Percentiles rank a stretch among this genome's conserved stretches.
phyloP scores from a whole-genome alignment of 2,113 vertebrate species.

The Struthio camelus region DNA sequence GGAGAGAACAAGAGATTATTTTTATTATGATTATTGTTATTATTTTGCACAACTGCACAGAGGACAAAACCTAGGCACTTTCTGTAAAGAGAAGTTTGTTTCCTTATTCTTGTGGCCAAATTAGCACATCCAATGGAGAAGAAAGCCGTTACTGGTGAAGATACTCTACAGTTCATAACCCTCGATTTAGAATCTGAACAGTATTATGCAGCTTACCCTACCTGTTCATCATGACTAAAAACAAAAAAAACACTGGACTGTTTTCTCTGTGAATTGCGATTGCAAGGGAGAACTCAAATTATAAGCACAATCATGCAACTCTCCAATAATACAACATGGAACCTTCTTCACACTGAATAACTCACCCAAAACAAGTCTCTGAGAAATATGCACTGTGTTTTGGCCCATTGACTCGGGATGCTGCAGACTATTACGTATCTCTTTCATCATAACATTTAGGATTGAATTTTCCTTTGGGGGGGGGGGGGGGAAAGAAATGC shows the following conservation, averaged over 20 bases:
- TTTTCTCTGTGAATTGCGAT: slow-evolving; percentile 45
- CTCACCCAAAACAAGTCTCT: slow-evolving; percentile 27
- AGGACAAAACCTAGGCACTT: slow-evolving; percentile 77
- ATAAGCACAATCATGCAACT: slow-evolving; percentile 66
- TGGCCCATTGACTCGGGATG: slow-evolving; percentile 66
- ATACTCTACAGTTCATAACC: slow-evolving; percentile 33
- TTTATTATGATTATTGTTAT: slow-evolving; percentile 78
- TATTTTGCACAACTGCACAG: slow-evolving; percentile 81
- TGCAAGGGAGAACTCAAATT: slow-evolving; percentile 23
- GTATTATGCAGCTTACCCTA: slow-evolving; percentile 47
- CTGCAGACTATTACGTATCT: slow-evolving; percentile 71
- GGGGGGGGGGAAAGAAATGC: slow-evolving; percentile 69
- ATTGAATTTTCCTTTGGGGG: slow-evolving; percentile 72
- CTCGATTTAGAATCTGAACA: slow-evolving; percentile 46
- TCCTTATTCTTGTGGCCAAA: slow-evolving; percentile 60
- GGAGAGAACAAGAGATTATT: slow-evolving; percentile 78
- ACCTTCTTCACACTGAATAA: slow-evolving; percentile 5
- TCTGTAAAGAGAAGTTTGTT: slow-evolving; percentile 66
- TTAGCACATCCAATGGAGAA: slow-evolving; percentile 57
- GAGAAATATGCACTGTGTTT: slow-evolving; percentile 56
- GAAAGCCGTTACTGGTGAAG: slow-evolving; percentile 38
- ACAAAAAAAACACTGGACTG: slow-evolving; percentile 55
- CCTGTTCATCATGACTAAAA: not conserved
- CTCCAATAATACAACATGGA: not conserved
- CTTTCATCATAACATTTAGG: slow-evolving; percentile 71